phyloP scores from a whole-genome alignment of 1,140 invertebrate genomes.

The Cyrtorhinus lividipennis region DNA sequence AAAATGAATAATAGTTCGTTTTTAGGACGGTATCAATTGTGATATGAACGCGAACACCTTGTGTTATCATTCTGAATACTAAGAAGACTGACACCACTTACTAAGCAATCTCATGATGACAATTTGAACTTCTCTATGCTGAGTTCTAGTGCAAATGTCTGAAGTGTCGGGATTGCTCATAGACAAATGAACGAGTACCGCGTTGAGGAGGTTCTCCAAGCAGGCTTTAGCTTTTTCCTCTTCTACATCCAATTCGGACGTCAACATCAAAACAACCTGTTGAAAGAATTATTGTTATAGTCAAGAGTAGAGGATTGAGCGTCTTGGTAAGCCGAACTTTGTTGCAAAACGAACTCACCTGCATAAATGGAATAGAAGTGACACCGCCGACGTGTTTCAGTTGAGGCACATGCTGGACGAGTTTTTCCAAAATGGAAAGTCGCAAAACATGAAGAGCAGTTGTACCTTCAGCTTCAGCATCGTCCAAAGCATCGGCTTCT shows the following conservation, averaged over 20 bases:
- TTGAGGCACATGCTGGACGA: slow-evolving; percentile 45
- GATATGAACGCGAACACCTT: no score
- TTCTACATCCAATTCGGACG: slow-evolving; percentile 72
- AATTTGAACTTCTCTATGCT: slow-evolving; percentile 65
- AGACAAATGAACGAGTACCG: slow-evolving; percentile 62
- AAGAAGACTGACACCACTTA: no score
- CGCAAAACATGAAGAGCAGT: slow-evolving; percentile 46
- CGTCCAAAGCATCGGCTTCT: slow-evolving; percentile 33
- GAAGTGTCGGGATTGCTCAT: slow-evolving; percentile 43
- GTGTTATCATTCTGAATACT: no score
- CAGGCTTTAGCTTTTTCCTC: slow-evolving; percentile 63
- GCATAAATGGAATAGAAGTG: slow-evolving; percentile 76
- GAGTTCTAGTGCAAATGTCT: slow-evolving; percentile 42
- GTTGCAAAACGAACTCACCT: no score
- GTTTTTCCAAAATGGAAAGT: slow-evolving; percentile 47
- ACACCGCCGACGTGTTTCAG: slow-evolving; percentile 54
- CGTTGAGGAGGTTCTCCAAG: slow-evolving; percentile 55
- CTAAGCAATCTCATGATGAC: slow-evolving; percentile 70
- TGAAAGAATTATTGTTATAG: no score
- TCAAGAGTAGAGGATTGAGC: no score
- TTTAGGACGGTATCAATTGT: no score
- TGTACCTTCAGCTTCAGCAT: slow-evolving; percentile 26
- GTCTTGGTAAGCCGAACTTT: no score
- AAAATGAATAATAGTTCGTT: no score
- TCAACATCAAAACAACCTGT: slow-evolving; percentile 76